Percentiles rank a stretch among this genome's conserved stretches.
phyloP scores from a whole-genome alignment of 2,113 vertebrate species.

The Casuarius casuarius region DNA sequence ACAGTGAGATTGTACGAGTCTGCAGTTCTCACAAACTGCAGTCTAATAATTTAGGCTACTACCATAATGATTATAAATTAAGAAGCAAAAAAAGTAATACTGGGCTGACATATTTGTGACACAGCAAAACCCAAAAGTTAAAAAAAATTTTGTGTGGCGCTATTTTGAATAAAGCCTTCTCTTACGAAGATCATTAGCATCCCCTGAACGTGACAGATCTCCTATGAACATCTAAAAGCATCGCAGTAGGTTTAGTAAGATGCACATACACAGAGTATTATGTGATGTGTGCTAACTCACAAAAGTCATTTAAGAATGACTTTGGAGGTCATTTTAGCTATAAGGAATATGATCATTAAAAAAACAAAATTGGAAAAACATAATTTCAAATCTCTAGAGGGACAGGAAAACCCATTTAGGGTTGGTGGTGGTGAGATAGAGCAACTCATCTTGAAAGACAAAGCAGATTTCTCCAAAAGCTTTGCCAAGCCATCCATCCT shows the following conservation, averaged over 20 bases:
- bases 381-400: not conserved
- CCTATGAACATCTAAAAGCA: not conserved
- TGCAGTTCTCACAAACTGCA: not conserved
- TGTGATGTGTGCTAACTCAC: not conserved
- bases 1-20: accelerated
- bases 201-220: not conserved
- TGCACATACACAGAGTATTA: not conserved
- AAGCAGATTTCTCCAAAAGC: not conserved
- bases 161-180: not conserved
- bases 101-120: not conserved
- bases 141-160: not conserved
- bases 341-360: not conserved
- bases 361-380: not conserved
- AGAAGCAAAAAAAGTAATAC: not conserved
- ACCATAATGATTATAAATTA: not conserved
- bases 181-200: not conserved
- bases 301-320: not conserved
- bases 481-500: not conserved
- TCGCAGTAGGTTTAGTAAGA: not conserved
- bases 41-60: not conserved
- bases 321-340: not conserved
- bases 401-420: not conserved
- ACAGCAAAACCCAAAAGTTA: not conserved
- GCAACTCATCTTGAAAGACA: not conserved
- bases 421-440: not conserved